These are phyloP conservation scores for Montifringilla adamsi DNA, from an alignment of 2,113 vertebrate species.

Conservation along the genomic window DNA sequence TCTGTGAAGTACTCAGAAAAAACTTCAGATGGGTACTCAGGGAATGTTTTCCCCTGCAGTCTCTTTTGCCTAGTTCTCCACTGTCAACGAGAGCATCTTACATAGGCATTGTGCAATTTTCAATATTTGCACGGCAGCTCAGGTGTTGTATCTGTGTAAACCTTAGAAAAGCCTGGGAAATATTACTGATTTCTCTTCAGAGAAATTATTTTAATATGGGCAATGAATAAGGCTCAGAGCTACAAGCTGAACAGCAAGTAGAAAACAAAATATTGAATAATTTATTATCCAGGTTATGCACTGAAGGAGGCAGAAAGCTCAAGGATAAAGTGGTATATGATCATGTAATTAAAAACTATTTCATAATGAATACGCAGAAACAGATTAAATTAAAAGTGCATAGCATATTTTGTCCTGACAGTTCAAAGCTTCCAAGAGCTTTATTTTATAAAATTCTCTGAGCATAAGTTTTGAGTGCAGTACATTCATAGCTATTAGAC, in stretches of 20 bases:
- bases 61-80: not conserved
- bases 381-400: not conserved
- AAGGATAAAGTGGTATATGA: not conserved
- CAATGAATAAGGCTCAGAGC: not conserved
- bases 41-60: not conserved
- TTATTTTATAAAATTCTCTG: not conserved
- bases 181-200: not conserved
- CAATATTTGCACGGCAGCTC: not conserved
- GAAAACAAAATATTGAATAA: not conserved
- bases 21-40: not conserved
- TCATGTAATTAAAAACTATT: not conserved
- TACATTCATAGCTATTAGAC: not conserved
- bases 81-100: not conserved
- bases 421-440: not conserved
- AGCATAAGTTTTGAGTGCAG: not conserved
- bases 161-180: not conserved
- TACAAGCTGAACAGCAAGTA: not conserved
- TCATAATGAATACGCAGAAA: not conserved
- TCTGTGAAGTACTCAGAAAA: not conserved
- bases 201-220: not conserved
- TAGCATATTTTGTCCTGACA: not conserved
- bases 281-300: not conserved
- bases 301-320: not conserved
- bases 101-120: not conserved
- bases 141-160: not conserved